phyloP scores from a whole-genome alignment of 1,140 invertebrate genomes.

The Hydropsyche tenuis region DNA sequence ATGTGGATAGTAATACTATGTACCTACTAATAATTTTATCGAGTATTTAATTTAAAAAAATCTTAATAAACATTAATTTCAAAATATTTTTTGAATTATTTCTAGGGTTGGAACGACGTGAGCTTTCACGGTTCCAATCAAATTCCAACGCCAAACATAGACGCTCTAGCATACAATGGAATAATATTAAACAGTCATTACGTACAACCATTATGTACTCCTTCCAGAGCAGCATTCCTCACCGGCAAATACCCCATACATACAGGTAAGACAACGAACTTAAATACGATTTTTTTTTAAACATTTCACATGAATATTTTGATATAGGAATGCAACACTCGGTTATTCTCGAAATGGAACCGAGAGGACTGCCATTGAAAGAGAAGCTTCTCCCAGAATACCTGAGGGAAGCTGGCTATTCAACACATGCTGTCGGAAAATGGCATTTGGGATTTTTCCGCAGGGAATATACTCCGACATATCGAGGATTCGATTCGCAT shows the following conservation, averaged over 20 bases:
- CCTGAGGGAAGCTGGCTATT: slow-evolving; percentile 78
- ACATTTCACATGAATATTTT: background rate
- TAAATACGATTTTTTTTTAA: background rate
- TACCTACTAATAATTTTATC: too few species aligned
- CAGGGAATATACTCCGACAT: slow-evolving; percentile 77
- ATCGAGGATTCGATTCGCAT: slow-evolving; percentile 84
- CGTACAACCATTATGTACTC: slow-evolving; percentile 78
- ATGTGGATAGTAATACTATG: too few species aligned
- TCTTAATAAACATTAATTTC: too few species aligned
- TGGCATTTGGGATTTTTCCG: slow-evolving; percentile 84
- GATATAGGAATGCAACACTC: slow-evolving; percentile 73
- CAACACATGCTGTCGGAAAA: slow-evolving; percentile 87
- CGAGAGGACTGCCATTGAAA: slow-evolving; percentile 71
- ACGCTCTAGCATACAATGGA: slow-evolving; percentile 79
- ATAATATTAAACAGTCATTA: slow-evolving; percentile 73
- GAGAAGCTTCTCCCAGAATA: slow-evolving; percentile 78
- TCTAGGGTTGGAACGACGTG: slow-evolving; percentile 87
- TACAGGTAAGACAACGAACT: slow-evolving; percentile 62
- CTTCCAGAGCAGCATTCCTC: slow-evolving; percentile 77
- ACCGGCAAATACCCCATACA: slow-evolving; percentile 86
- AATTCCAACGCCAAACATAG: slow-evolving; percentile 85
- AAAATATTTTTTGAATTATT: background rate
- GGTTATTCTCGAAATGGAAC: slow-evolving; percentile 72
- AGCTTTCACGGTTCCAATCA: slow-evolving; percentile 87
- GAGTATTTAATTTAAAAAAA: too few species aligned